Base-by-base conservation (phyloP, 1,140 invertebrate genomes). In the Gonatopus flavifemur region DNA sequence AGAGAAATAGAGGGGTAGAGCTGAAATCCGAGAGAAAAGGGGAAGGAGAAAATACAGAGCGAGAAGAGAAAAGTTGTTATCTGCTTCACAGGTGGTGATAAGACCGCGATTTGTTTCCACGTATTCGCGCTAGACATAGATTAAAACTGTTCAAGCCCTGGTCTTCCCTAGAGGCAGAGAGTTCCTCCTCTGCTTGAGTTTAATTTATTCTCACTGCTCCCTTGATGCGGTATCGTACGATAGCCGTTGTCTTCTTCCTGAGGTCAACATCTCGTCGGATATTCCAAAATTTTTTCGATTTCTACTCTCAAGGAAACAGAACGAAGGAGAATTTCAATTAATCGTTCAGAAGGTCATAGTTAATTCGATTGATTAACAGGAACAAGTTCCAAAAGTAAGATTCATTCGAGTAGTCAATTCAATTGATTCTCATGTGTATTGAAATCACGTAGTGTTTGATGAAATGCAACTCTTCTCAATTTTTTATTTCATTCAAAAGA, bases 11-110 rank as follows among this genome's bases (percentile, higher is more conserved):
- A n/a, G n/a, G 4, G 35, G 40, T 22, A 33, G 35, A 44, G 47
- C 2, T 6, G 6, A 12, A 12, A 1, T 18, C 3, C 7, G n/a
- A 18, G 31, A 10, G 22, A 12, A 19, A 25, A 21, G 30, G 22
- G 42, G 42, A 50, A 53, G 49, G 40, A 37, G 20, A 32, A 38
- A 58, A 46, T 28, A 55, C 35, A 40, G 46, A 33, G 46, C 41
- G 32, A 31, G 47, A 35, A 62, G 62, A 66, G 69, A 69, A 70
- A 72, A 70, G 67, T 72, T 70, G 68, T 69, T 69, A 69, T 70
- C 66, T 65, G 54, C 33, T 55, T 62, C 64, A 62, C 54, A 66
- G 64, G 62, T 66, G 59, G 66, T 64, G 69, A 71, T 70, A 70
- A 70, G 66, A 52, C 62, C 42, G 59, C 64, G 69, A 69, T 72